These are phyloP conservation scores for Spinus olivaceus DNA, from an alignment of 2,797 vertebrate species.

Conservation along the genomic window DNA sequence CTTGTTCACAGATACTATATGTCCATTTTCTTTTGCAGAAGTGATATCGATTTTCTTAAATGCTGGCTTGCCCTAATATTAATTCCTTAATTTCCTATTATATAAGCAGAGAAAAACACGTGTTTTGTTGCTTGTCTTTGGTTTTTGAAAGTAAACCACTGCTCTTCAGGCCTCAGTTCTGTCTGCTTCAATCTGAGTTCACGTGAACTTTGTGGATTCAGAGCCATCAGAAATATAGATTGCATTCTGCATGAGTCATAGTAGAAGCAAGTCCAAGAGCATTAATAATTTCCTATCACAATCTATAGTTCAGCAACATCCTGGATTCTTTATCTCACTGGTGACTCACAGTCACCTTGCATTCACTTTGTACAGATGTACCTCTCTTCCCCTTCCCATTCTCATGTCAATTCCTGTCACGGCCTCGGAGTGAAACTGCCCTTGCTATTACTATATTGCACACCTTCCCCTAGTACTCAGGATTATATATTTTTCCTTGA, in stretches of 20 bases:
- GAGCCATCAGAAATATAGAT: not conserved
- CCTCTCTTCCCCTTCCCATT: not conserved
- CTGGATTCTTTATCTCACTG: not conserved
- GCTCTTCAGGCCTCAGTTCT: not conserved
- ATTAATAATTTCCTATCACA: slow-evolving; percentile 27
- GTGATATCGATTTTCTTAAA: not conserved
- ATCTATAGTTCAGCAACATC: not conserved
- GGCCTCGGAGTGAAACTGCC: not conserved
- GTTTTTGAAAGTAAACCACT: not conserved
- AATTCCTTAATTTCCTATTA: not conserved
- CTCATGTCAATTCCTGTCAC: not conserved
- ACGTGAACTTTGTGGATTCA: not conserved
- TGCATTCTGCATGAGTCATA: not conserved
- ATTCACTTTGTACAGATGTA: not conserved
- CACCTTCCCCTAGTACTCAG: not conserved
- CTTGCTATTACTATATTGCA: not conserved
- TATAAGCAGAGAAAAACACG: not conserved
- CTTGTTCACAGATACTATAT: not conserved
- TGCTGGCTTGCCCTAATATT: not conserved
- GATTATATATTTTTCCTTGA: not conserved
- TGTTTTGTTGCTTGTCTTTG: not conserved
- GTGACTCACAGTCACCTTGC: not conserved
- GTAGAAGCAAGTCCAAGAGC: not conserved
- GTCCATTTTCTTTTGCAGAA: not conserved
- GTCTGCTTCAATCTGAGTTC: not conserved